A percentile compares a stretch with the other conserved stretches of the same genome.
Conservation (phyloP, 2,888 invertebrate genomes). For the Melitaea athalia region DNA sequence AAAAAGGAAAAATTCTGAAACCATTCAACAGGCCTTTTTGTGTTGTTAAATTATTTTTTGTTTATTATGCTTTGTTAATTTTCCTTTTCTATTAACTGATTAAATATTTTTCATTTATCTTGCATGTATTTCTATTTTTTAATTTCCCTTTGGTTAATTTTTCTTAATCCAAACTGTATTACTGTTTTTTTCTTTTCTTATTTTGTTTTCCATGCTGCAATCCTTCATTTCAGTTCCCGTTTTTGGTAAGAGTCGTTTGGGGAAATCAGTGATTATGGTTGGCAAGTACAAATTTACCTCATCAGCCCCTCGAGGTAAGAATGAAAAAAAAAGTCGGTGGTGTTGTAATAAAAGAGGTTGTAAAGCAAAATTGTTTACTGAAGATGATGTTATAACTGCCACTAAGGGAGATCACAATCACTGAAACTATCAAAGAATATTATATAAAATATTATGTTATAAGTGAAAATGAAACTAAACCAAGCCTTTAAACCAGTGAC, state of each 20-base stretch:
- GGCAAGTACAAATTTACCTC: slow-evolving; percentile 49
- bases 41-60: too few species aligned
- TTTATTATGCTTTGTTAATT: too few species aligned
- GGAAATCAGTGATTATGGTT: slow-evolving; percentile 50
- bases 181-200: neutral
- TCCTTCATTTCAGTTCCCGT: slow-evolving; percentile 45
- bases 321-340: slow-evolving; percentile 50
- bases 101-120: too few species aligned
- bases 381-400: slow-evolving; percentile 50
- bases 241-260: slow-evolving; percentile 46
- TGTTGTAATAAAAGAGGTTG: slow-evolving; percentile 47
- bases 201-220: neutral
- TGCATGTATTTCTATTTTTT: too few species aligned
- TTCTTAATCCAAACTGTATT: too few species aligned
- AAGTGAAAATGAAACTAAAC: too few species aligned
- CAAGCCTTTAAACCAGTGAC: too few species aligned
- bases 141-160: too few species aligned
- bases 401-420: slow-evolving; percentile 55
- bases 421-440: slow-evolving; percentile 24
- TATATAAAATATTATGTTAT: too few species aligned
- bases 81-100: too few species aligned
- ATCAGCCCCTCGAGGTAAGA: slow-evolving; percentile 8
- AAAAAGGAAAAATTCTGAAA: too few species aligned
- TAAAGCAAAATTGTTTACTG: slow-evolving; percentile 50
- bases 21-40: too few species aligned